Evolutionary conservation across 1,140 invertebrate species (phyloP).

Genomic region (Sinella curviseta): DNA sequence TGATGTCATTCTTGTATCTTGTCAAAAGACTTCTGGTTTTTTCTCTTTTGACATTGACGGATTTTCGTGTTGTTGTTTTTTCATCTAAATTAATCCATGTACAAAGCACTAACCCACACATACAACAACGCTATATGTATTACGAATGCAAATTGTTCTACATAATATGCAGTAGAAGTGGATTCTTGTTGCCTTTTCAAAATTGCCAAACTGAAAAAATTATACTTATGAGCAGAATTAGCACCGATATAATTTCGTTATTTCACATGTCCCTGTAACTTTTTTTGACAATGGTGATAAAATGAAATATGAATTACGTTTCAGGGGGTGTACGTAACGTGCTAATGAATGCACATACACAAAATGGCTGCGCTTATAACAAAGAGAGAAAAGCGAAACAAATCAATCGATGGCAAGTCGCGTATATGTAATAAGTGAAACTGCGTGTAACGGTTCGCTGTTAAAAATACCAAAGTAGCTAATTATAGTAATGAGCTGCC

Average conservation of each 20-base stretch:
- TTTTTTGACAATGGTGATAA: not conserved
- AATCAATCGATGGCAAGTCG: too few species aligned
- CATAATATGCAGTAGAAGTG: too few species aligned
- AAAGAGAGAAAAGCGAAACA: too few species aligned
- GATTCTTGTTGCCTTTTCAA: too few species aligned
- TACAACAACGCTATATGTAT: too few species aligned
- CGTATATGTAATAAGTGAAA: too few species aligned
- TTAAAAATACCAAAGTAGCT: too few species aligned
- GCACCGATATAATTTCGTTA: not conserved
- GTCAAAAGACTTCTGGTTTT: slow-evolving; percentile 15
- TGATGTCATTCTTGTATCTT: not conserved
- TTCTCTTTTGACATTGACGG: not conserved
- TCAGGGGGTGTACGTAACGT: too few species aligned
- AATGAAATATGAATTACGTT: slow-evolving; percentile 4
- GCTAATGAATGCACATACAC: too few species aligned
- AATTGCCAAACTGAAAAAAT: not conserved
- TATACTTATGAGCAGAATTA: slow-evolving; percentile 1
- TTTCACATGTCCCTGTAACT: not conserved
- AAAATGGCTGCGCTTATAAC: too few species aligned
- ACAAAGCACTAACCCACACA: not conserved
- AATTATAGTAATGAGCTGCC: slow-evolving; percentile 7
- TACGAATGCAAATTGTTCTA: too few species aligned
- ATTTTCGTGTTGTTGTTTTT: not conserved
- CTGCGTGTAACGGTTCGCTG: too few species aligned
- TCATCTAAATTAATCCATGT: not conserved